Base-by-base conservation (phyloP, 1,140 invertebrate species). In the Ridgeia piscesae region DNA sequence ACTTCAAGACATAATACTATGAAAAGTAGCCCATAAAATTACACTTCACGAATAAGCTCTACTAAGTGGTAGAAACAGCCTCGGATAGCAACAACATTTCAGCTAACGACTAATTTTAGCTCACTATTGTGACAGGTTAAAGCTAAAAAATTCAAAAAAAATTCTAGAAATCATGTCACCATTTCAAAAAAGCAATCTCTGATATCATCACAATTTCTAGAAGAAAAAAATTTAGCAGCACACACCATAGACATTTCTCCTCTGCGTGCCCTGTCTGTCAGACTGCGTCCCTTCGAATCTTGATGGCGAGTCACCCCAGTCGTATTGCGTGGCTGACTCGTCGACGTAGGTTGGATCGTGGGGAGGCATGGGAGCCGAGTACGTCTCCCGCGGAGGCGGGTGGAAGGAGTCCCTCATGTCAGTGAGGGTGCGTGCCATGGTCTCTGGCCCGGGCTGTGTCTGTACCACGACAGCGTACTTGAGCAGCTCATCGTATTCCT, bases 381-480 rank as follows among this genome's bases (percentile, higher is more conserved):
- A 77, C 17, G 58, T 77, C 17, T 77, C 58, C 58, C 58, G n/a
- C 35, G n/a, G 14, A 34, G 33, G n/a, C n/a, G n/a, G 94, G 34
- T 93, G 93, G 58, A 94, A 94, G 0, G 94, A 93, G 0, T 93
- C 93, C 34, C 92, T 93, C 31, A 91, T 33, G 77, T 94, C 94
- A 2, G 93, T 92, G 48, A 95, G 90, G 17, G 93, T 94, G 34
- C 92, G 91, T n/a, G 93, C 92, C 14, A 94, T 31, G 31, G 92
- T 88, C 4, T 58, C 92, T 4, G 94, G 93, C 91, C 95, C 94
- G 93, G 94, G 94, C 34, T 94, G 94, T 35, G 93, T 94, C 6
- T 95, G 95, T 14, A 95, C 93, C 88, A 95, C 95, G 31, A 95
- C 95, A n/a, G 95, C 95, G 94, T 95, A 95, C 93, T 95, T 95